phyloP scores from a whole-genome alignment of 1,140 invertebrate species.

The Drosophila nikananu region DNA sequence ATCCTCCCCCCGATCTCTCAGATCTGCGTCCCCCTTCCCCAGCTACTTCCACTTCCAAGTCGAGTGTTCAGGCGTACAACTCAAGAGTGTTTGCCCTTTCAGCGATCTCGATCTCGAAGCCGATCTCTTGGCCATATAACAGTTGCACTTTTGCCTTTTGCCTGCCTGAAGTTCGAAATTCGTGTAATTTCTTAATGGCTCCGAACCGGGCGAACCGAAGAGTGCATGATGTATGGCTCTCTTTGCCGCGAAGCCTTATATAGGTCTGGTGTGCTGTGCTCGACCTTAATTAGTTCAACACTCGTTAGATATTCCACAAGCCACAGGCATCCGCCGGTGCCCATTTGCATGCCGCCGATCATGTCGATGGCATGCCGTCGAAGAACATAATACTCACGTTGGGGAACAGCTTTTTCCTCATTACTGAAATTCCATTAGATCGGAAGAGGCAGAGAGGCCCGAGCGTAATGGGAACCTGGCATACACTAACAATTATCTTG shows the following conservation, averaged over 20 bases:
- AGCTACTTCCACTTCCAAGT: constrained; percentile 32
- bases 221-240: constrained; percentile 2
- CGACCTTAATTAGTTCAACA: constrained; percentile 79
- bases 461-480: not conserved
- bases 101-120: constrained; percentile 44
- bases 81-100: constrained; percentile 66
- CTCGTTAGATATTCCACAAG: constrained; percentile 62
- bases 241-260: constrained; percentile 56
- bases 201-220: not conserved
- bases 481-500: constrained; percentile 13
- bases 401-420: constrained; percentile 43
- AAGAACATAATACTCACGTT: constrained; percentile 60
- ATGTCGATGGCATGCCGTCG: constrained; percentile 27
- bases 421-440: constrained; percentile 59
- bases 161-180: constrained; percentile 48
- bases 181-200: constrained; percentile 64
- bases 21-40: constrained; percentile 10
- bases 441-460: constrained; percentile 2
- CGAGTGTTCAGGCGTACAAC: constrained; percentile 49
- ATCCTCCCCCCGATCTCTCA: constrained; percentile 7
- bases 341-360: constrained; percentile 60
- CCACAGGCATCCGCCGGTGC: constrained; percentile 65
- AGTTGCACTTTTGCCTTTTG: constrained; percentile 51
- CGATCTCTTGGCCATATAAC: constrained; percentile 55
- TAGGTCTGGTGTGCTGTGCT: constrained; percentile 29